Conservation (phyloP, 2,888 invertebrate species). For the Xestia c-nigrum region DNA sequence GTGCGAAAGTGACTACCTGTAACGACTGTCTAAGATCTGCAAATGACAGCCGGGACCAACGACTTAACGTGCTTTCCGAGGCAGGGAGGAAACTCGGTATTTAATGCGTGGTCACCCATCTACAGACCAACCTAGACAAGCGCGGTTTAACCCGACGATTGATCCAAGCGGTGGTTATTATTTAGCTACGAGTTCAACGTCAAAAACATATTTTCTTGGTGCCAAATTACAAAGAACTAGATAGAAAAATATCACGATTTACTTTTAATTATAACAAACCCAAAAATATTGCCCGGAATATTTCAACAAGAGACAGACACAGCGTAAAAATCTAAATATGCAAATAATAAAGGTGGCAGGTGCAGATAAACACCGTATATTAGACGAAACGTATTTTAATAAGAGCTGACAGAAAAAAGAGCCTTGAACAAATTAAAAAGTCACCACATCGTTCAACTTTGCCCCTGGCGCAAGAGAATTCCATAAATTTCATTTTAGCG, state of each 20-base stretch:
- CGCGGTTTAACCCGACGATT: no score
- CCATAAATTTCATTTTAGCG: constrained; percentile 78
- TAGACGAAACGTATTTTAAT: constrained; percentile 70
- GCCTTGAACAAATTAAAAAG: constrained; percentile 78
- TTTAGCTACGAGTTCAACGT: no score
- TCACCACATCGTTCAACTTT: constrained; percentile 76
- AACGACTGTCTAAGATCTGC: no score
- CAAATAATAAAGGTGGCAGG: constrained; percentile 69
- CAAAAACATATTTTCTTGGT: neutral
- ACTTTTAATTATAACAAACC: constrained; percentile 12
- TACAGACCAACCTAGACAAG: no score
- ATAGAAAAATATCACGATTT: neutral
- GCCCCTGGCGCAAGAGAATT: constrained; percentile 66
- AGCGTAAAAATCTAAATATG: constrained; percentile 54
- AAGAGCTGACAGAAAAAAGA: constrained; percentile 70
- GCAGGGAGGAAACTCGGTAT: no score
- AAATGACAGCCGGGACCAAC: no score
- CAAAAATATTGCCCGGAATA: constrained; percentile 16
- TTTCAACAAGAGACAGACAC: constrained; percentile 25
- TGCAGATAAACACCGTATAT: constrained; percentile 70
- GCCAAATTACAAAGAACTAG: neutral
- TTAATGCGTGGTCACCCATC: no score
- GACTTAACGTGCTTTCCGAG: no score
- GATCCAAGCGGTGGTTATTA: no score
- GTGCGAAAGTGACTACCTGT: no score